Conservation (phyloP, 37 sponge, comb jelly and placozoan genomes). For the Ianthella basta region DNA sequence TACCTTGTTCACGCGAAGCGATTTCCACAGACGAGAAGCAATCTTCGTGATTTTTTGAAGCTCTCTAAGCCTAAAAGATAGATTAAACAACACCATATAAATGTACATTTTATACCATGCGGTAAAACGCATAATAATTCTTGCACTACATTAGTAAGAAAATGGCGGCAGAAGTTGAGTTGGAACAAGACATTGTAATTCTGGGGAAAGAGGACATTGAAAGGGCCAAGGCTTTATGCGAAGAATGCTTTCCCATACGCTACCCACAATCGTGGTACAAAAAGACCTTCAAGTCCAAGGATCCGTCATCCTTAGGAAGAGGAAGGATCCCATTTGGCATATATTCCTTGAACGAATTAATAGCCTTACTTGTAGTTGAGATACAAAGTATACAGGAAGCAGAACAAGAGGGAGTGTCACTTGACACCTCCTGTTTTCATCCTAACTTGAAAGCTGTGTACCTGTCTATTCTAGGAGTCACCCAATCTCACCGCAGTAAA, state of each 20-base stretch:
- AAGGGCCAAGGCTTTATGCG: constrained; percentile 2
- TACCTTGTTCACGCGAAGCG: too few species aligned
- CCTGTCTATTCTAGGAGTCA: constrained; percentile 7
- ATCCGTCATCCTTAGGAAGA: too few species aligned
- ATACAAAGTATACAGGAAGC: background rate
- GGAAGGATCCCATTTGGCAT: background rate
- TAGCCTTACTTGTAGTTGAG: constrained; percentile 1
- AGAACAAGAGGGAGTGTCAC: background rate
- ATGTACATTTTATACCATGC: too few species aligned
- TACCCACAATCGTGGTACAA: constrained; percentile 20
- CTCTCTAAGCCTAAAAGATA: too few species aligned
- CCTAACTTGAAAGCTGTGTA: background rate
- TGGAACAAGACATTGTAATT: background rate
- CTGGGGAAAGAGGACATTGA: constrained; percentile 1
- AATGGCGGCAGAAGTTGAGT: background rate
- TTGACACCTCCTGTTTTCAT: background rate
- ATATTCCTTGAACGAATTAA: background rate
- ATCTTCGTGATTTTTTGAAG: too few species aligned
- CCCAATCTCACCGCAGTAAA: background rate
- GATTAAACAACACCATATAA: too few species aligned
- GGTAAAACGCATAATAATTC: too few species aligned
- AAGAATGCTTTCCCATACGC: constrained; percentile 21
- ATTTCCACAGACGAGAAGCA: too few species aligned
- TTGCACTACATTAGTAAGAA: background rate
- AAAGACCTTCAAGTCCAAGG: background rate